Evolutionary conservation across 2,888 invertebrate genomes (phyloP), one percentile per base, ranked within the genome.

Genomic region (Drosophila hamatofila): DNA sequence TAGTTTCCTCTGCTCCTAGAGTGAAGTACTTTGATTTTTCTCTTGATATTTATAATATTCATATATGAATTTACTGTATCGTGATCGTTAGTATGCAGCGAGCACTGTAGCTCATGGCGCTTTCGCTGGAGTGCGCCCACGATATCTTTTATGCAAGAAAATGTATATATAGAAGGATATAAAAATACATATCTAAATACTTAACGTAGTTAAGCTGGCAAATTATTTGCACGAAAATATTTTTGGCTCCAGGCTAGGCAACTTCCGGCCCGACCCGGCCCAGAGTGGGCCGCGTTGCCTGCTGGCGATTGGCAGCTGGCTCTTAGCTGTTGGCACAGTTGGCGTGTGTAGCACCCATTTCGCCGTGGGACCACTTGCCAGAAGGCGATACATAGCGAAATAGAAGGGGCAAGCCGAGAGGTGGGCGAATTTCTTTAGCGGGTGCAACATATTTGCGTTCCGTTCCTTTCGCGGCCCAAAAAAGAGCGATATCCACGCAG

Each of bases 181-280:
- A 56, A 51, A 69, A 78, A 80, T 67, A 78, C 80, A 72, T 76
- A 85, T 80, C 73, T 68, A 75, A 83, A 83, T 86, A 81, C 60
- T 79, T 79, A 75, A 67, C 75, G 78, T 81, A 75, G 82, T 81
- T 86, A 84, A 81, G 81, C 82, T 75, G 72, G 84, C 85, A 82
- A 87, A 87, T 87, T 87, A 87, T 87, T 87, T 87, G 82, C 86
- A 87, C 89, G 88, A 87, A 89, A 84, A 84, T 87, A 84, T 87
- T 87, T 80, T 80, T 69, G 65, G 68, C 71, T 67, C 42, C 56
- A 48, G 72, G 73, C 81, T 68, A 60, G 78, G 69, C 60, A 54
- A 81, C 81, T 83, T 85, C 87, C 84, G 87, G 83, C 58, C 61
- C 51, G 51, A 57, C 54, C 58, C 55, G 44, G 46, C 23, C 2